Percentiles rank a stretch among this genome's conserved stretches.
Evolutionary conservation across 2,888 invertebrate species (phyloP).

Genomic region (Globia sparganii): DNA sequence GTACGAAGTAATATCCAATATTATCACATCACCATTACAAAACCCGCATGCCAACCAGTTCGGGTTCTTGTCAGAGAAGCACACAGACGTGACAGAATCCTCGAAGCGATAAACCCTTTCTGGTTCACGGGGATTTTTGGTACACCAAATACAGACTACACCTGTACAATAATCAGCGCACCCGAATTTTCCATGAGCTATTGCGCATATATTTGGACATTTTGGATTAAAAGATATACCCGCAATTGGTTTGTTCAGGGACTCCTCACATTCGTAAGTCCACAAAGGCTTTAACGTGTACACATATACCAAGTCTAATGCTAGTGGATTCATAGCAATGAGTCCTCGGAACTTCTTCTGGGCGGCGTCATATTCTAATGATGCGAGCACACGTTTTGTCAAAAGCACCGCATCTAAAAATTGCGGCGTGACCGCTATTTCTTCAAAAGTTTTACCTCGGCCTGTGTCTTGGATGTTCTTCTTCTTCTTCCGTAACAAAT

Average conservation of each 20-base stretch:
- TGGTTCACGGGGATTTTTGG: constrained; percentile 94
- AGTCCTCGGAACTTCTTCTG: constrained; percentile 94
- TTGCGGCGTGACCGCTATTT: constrained; percentile 75
- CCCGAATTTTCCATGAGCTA: constrained; percentile 93
- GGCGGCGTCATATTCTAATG: constrained; percentile 91
- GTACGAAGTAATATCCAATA: constrained; percentile 93
- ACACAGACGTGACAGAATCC: constrained; percentile 92
- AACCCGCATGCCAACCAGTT: constrained; percentile 94
- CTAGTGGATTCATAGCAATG: constrained; percentile 90
- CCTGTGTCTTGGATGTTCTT: constrained; percentile 28
- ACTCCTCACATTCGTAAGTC: constrained; percentile 90
- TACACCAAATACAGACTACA: constrained; percentile 94
- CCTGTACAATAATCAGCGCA: constrained; percentile 91
- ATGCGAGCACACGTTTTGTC: constrained; percentile 93
- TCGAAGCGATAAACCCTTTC: constrained; percentile 92
- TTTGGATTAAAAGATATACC: constrained; percentile 92
- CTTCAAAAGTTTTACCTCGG: constrained; percentile 76
- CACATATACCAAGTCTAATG: constrained; percentile 91
- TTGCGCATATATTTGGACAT: constrained; percentile 93
- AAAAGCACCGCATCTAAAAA: constrained; percentile 92
- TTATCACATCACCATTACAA: constrained; percentile 92
- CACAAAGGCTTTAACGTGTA: constrained; percentile 93
- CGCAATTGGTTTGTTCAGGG: constrained; percentile 90
- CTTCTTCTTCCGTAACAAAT: constrained; percentile 77
- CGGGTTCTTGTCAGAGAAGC: constrained; percentile 92